Base-by-base conservation (phyloP, 1,140 invertebrate genomes). In the Euwallacea fornicatus region DNA sequence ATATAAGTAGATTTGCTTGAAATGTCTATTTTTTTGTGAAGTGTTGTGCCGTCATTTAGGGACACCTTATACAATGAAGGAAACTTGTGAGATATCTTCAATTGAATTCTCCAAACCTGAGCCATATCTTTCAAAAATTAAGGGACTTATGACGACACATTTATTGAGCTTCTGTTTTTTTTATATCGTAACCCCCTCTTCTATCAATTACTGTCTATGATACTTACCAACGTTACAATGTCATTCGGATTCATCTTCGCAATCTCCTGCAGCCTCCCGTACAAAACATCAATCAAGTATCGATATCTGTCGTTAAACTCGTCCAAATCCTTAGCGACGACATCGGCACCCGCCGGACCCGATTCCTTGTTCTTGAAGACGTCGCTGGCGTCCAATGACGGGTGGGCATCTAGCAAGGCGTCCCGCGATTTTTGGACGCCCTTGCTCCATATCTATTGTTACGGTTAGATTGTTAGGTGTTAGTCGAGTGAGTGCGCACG, bases 311-410 rank as follows among this genome's bases (percentile, higher is more conserved):
- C 87, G 82, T 96, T 96, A 73, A 97, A 84, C 50, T 86, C 87
- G 79, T 97, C 96, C 78, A 99, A 84, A 76, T 98, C 91, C 72
- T 88, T 87, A 16, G 91, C 91, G 44, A 98, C 90, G 58, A 88
- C 84, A 75, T 97, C 95, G 16, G 94, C 91, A 2, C 92, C 92
- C 0, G 77, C 77, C 8, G 78, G 58, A 76, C 76, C 47, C 75
- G 74, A 41, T 75, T 81, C 75, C 76, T 76, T 74, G 78, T 75
- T 68, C 67, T 83, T 60, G 72, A 79, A 77, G 13, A 76, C 82
- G 8, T 84, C 80, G 33, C 83, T 84, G 15, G 85, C 88, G 82
- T 94, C 92, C 76, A 93, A 81, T 71, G 90, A 92, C 4, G 93
- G 94, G 79, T 95, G 93, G 41, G 92, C 86, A 75, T 94, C 93